Conservation (phyloP, 2,888 invertebrate genomes). For the Cetonia aurata region DNA sequence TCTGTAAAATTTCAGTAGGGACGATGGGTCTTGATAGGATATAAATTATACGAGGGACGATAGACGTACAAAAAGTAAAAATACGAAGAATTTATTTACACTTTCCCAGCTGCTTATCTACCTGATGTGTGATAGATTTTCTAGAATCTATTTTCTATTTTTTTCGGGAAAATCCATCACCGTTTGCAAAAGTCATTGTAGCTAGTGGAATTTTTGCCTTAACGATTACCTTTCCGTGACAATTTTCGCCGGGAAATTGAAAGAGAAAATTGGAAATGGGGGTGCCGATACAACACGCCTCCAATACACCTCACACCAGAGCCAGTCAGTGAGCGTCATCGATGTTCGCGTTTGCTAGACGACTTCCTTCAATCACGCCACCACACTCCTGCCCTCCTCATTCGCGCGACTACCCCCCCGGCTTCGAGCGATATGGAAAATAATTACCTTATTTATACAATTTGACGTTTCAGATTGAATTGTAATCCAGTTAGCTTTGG, state of each 20-base stretch:
- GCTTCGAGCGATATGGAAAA: conserved; percentile 19
- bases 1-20: too few species aligned
- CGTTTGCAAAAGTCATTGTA: conserved; percentile 15
- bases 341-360: conserved; percentile 22
- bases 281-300: conserved; percentile 24
- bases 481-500: conserved; percentile 43
- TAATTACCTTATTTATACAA: conserved; percentile 47
- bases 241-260: conserved; percentile 36
- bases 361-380: neutral
- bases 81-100: too few species aligned
- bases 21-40: too few species aligned
- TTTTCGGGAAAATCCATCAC: neutral
- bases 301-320: neutral
- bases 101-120: too few species aligned
- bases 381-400: neutral
- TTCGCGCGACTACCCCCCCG: too few species aligned
- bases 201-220: conserved; percentile 17
- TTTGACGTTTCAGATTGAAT: conserved; percentile 48
- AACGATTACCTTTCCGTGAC: conserved; percentile 39
- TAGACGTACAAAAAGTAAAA: too few species aligned
- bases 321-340: neutral
- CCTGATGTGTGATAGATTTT: neutral
- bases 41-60: too few species aligned
- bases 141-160: conserved; percentile 23
- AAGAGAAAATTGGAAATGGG: conserved; percentile 36